Evolutionary conservation across 1,140 invertebrate species (phyloP).

Genomic region (Globodera ellingtonae): DNA sequence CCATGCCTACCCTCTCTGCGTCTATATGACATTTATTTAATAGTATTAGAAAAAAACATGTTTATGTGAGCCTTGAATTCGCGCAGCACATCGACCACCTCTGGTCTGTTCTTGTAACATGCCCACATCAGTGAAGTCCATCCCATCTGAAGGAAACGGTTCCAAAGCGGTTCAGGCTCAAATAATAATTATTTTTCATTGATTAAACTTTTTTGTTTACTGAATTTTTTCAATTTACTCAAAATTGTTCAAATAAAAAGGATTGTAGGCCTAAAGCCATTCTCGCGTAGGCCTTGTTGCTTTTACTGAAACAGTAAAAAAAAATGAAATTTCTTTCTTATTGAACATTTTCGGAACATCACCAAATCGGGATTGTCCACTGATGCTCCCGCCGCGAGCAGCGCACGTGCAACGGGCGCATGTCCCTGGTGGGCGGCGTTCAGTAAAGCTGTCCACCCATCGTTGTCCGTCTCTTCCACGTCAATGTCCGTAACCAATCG

Average conservation of each 20-base stretch:
- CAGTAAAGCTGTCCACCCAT: slow-evolving; percentile 87
- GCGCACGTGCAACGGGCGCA: slow-evolving; percentile 77
- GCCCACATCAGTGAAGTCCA: slow-evolving; percentile 98
- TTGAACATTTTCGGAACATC: not conserved
- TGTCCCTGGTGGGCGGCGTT: slow-evolving; percentile 88
- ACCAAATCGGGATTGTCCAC: slow-evolving; percentile 86
- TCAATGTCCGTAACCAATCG: slow-evolving; percentile 50
- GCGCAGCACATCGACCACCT: slow-evolving; percentile 79
- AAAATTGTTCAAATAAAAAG: no score
- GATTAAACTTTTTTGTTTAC: no score
- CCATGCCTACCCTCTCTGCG: no score
- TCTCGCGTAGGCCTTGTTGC: no score
- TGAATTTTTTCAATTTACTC: no score
- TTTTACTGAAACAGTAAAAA: no score
- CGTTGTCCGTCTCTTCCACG: slow-evolving; percentile 68
- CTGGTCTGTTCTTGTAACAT: slow-evolving; percentile 83
- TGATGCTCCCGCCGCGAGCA: slow-evolving; percentile 82
- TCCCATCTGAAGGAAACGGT: slow-evolving; percentile 74
- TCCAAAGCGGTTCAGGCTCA: no score
- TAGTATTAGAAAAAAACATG: slow-evolving; percentile 66
- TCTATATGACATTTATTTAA: not conserved
- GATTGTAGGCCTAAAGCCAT: no score
- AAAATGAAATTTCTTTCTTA: no score
- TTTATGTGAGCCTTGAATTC: slow-evolving; percentile 88
- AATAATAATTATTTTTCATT: no score